Conservation (phyloP, 2,113 vertebrate genomes). For the Macaca fascicularis region T2T-MFA8v1.1 NC_088394.1:29795001-29795500, state of each 20-base stretch:
- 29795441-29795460: not conserved
- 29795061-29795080: too few species aligned
- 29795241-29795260: not conserved
- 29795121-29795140: not conserved
- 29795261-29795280: not conserved
- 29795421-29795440: not conserved
- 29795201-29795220: not conserved
- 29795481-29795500: not conserved
- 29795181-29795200: not conserved
- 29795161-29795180: not conserved
- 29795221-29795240: not conserved
- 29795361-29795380: not conserved
- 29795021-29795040: not conserved
- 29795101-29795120: not conserved
- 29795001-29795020: not conserved
- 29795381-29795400: not conserved
- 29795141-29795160: not conserved
- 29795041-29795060: not conserved
- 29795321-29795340: not conserved
- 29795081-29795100: not conserved
- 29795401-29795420: not conserved
- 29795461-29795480: not conserved
- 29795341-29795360: not conserved
- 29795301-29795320: not conserved
- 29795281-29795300: not conserved